phyloP scores from a whole-genome alignment of 2,888 invertebrate species.

The Mythimna loreyi region DNA sequence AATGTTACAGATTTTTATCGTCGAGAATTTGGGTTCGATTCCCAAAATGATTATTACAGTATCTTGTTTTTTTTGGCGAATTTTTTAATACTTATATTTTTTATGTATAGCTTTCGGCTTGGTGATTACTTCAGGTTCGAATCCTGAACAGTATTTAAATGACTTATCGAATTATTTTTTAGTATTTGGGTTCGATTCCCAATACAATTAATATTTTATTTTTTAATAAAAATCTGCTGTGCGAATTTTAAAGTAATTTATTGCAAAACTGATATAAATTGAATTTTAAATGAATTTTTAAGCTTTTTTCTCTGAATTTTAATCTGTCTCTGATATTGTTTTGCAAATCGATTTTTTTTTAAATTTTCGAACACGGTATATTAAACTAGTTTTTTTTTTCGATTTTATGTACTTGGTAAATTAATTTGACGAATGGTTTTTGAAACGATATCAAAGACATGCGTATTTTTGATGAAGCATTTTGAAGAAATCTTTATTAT shows the following conservation, averaged over 20 bases:
- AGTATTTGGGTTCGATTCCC: constrained; percentile 50
- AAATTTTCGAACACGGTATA: background rate
- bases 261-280: constrained; percentile 33
- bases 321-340: constrained; percentile 50
- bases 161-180: background rate
- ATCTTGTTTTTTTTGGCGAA: constrained; percentile 7
- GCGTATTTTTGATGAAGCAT: constrained; percentile 32
- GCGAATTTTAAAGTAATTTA: constrained; percentile 30
- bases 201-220: background rate
- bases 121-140: constrained; percentile 42
- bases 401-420: background rate
- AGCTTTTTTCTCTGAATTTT: constrained; percentile 29
- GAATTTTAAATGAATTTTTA: constrained; percentile 24
- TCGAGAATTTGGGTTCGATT: constrained; percentile 44
- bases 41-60: constrained; percentile 3
- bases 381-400: background rate
- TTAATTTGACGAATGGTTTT: background rate
- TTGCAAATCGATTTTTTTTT: background rate
- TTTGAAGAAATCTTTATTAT: constrained; percentile 13
- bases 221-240: constrained; percentile 27
- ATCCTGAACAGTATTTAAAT: constrained; percentile 15
- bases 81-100: background rate
- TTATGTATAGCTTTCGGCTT: background rate
- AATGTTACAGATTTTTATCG: background rate
- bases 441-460: constrained; percentile 44